Base-by-base conservation (phyloP, 2,113 vertebrate species). In the Psophia crepitans region DNA sequence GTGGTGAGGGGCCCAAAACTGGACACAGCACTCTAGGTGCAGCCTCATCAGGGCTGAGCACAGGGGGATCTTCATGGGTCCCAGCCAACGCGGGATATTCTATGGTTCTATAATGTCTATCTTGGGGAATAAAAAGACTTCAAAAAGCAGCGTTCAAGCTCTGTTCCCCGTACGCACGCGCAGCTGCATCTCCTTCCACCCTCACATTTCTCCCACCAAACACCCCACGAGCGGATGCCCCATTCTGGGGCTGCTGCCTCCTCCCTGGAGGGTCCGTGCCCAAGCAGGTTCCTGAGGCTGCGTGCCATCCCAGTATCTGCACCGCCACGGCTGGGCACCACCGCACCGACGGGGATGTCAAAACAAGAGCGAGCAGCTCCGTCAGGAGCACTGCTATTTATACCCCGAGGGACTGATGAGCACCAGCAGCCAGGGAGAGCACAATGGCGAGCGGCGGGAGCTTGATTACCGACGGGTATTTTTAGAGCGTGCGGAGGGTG, bases 391-490 rank as follows among this genome's bases (percentile, higher is more conserved):
- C 71, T 76, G 92, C 93, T 98, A 90, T 98, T 97, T 90, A 94
- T 93, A 95, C 87, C 60, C 87, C 48, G 14, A n/a, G 92, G 84
- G 89, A 41, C 79, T 93, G 96, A 96, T 86, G 78, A 96, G 87
- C 80, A 79, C 61, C 89, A 74, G 83, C 87, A 89, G 80, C 65
- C 37, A 39, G 82, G 96, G 65, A 91, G 89, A 97, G 88, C 96
- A 96, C 79, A 92, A 97, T 77, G 78, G 86, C 13, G 16, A 94
- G 92, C 84, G 23, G 88, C 85, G 30, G 89, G 77, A 83, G 89
- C 77, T 94, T 97, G 93, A 96, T 97, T 97, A 87, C 86, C 49
- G 6, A 19, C 23, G 79, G 86, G 93, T 98, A 97, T 98, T 98
- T 98, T 98, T 98, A 97, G 93, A 96, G 46, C 5, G 1, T 33